Base-by-base conservation (phyloP, 2,797 vertebrate species). In the Gymnoscopelus microlampas region DNA sequence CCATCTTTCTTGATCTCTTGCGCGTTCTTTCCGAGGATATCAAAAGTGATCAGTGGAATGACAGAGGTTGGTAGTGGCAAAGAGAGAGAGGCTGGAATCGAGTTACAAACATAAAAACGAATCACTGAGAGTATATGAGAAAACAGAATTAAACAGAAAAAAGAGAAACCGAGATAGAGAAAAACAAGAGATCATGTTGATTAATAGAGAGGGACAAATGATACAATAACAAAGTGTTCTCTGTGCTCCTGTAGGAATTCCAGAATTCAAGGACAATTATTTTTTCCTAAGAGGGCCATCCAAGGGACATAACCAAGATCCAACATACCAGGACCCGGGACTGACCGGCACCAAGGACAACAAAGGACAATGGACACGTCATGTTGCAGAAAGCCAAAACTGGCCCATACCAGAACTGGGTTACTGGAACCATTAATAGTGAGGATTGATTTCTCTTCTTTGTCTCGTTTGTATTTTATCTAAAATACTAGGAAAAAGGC, bases 171-270 rank as follows among this genome's bases (percentile, higher is more conserved):
- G 8, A 6, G 39, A 44, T 44, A 44, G 6, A 6, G 39, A 44
- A 44, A 9, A 35, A 5, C 1, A 44, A 26, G 5, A 39, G 7
- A 9, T 44, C 39, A 44, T 44, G 39, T 44, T 44, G 39, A 10
- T 9, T 9, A 44, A 44, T 44, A 76, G 35, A 67, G 7, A 7
- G 49, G 32, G 70, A 55, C 5, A 8, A 7, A 44, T 10, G 57
- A 70, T 58, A 71, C 39, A 29, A 61, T 76, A 80, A 89, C 87
- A 88, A 86, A 78, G 79, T 79, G 76, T 88, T 87, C 84, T 80
- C 81, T 88, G 73, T 88, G 74, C 71, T 78, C 32, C 0, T 9
- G 61, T 73, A 63, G 66, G 75, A 76, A 74, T 85, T 68, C 66
- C 65, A 68, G 63, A 77, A 53, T 62, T 79, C 70, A 74, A 63